Conservation (phyloP, 1,140 invertebrate genomes). For the Sycophila sp. region DNA sequence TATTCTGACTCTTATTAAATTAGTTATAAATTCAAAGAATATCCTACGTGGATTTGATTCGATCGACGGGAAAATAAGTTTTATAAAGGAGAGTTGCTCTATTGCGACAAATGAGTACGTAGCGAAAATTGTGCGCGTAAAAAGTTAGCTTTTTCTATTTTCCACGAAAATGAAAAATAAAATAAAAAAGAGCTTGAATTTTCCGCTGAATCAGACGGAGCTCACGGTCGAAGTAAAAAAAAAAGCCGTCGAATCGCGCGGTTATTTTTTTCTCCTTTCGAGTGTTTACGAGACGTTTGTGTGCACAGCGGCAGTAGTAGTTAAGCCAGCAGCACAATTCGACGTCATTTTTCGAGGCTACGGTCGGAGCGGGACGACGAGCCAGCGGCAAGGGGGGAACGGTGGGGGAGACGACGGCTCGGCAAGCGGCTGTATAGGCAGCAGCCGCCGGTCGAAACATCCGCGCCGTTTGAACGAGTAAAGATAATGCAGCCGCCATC, state of each 20-base stretch:
- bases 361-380: neutral
- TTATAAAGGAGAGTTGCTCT: no score
- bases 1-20: no score
- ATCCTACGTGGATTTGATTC: no score
- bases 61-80: no score
- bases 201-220: neutral
- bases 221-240: no score
- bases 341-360: slow-evolving; percentile 19
- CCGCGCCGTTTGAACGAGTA: slow-evolving; percentile 44
- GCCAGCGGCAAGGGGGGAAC: neutral
- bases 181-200: no score
- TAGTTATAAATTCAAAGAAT: no score
- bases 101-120: no score
- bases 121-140: no score
- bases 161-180: no score
- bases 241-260: no score
- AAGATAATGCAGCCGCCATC: slow-evolving; percentile 66
- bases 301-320: neutral
- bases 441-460: neutral
- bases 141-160: no score
- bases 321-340: neutral
- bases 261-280: slow-evolving; percentile 22
- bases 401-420: neutral
- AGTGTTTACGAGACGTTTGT: slow-evolving; percentile 19
- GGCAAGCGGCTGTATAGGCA: neutral